These are phyloP conservation scores for Cyphomyrus discorhynchus DNA, from an alignment of 2,113 vertebrate genomes.

Conservation along the genomic window DNA sequence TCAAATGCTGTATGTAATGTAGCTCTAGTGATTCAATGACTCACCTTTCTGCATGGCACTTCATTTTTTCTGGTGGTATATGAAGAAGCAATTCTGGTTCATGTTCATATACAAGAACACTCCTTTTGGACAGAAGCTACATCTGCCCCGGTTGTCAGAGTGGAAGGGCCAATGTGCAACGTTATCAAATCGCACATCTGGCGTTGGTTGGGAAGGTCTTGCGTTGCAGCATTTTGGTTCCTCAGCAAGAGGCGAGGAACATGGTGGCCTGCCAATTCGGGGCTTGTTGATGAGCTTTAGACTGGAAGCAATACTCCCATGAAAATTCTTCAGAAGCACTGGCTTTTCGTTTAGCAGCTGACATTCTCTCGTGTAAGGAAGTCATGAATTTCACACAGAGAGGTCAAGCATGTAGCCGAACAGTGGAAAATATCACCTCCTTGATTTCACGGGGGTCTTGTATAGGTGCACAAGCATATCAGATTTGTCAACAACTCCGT, in stretches of 20 bases:
- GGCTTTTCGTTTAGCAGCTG: neutral
- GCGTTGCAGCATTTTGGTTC: neutral
- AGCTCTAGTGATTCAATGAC: no score
- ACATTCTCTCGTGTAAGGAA: neutral
- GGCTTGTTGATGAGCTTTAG: neutral
- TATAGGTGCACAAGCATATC: neutral
- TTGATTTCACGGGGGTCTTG: neutral
- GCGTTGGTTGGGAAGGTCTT: neutral
- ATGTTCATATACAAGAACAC: neutral
- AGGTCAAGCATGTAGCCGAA: neutral
- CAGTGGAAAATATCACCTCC: neutral
- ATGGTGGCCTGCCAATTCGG: neutral
- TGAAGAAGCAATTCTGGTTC: neutral
- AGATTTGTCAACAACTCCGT: neutral
- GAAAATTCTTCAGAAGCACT: neutral
- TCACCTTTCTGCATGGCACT: no score
- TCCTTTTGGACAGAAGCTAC: neutral
- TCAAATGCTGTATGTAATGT: no score
- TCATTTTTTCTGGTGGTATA: neutral
- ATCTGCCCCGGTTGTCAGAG: neutral
- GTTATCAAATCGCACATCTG: neutral
- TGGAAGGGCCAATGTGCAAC: neutral
- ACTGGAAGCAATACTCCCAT: neutral
- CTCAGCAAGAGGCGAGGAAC: neutral
- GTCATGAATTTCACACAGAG: neutral